Conservation (phyloP, 2,797 vertebrate species). For the Bradypodion ventrale region DNA sequence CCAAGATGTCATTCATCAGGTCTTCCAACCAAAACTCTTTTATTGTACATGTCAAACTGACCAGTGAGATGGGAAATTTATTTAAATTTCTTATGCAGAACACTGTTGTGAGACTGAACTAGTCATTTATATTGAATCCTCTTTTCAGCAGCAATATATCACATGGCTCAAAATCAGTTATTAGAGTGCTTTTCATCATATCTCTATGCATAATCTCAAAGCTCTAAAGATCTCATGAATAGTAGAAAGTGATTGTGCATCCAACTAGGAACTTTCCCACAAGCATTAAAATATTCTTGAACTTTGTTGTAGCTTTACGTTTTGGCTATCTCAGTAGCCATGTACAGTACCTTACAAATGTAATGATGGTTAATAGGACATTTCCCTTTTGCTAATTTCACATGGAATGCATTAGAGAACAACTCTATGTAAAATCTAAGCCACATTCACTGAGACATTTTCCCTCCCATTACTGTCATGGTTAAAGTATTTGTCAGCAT, state of each 20-base stretch:
- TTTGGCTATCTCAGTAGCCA: conserved; percentile 6
- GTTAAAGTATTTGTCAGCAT: background rate
- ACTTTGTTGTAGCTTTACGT: conserved; percentile 21
- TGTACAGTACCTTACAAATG: background rate
- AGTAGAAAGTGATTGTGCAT: conserved; percentile 12
- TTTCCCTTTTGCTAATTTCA: conserved; percentile 5
- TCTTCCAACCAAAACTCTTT: conserved; percentile 80
- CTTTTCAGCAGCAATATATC: conserved; percentile 52
- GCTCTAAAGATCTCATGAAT: conserved; percentile 8
- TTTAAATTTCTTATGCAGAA: conserved; percentile 80
- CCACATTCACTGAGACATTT: background rate
- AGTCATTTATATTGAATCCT: conserved; percentile 71
- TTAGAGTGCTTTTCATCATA: conserved; percentile 44
- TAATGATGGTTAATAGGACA: background rate
- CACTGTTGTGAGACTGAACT: conserved; percentile 61
- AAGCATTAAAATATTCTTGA: conserved; percentile 22
- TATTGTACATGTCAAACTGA: conserved; percentile 83
- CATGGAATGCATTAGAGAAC: background rate
- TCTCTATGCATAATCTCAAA: conserved; percentile 46
- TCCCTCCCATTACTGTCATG: background rate
- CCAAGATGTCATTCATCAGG: conserved; percentile 77
- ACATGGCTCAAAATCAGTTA: conserved; percentile 35
- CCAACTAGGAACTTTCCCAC: conserved; percentile 30
- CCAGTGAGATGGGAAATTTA: conserved; percentile 80
- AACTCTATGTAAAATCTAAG: background rate